Base-by-base conservation (phyloP, 1,140 invertebrate genomes). In the Diprion similis region DNA sequence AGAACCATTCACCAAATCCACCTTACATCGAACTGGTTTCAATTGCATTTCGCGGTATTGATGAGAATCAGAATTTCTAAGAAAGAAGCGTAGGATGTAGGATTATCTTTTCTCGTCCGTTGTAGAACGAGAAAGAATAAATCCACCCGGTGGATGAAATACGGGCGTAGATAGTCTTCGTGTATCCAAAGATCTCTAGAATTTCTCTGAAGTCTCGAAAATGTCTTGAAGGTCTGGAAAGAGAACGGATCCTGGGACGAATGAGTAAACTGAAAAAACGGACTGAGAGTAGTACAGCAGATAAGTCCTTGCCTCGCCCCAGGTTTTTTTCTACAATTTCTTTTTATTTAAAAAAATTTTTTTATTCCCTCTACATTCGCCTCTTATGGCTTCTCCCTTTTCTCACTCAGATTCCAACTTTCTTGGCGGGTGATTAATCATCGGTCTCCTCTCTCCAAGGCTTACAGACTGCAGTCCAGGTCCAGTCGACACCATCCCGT, bases 391-490 rank as follows among this genome's bases (percentile, higher is more conserved):
- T 84, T 74, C 76, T 80, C 70, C 76, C 37, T 68, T 18, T 19
- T 68, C 51, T 59, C 81, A 78, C 76, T 73, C 68, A 46, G 67
- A 51, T 71, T 46, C 70, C 72, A 47, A 69, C 66, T 78, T 78
- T 83, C 79, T 79, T 80, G 79, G 76, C 78, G 76, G 81, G 84
- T 83, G 82, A 87, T 85, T 86, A 83, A 86, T 87, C 86, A 86
- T 86, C 85, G 77, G 80, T 85, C 84, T 79, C 81, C 76, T 77
- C 78, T 78, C 81, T 84, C 73, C 74, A 65, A 71, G 66, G 76
- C 71, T 73, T 71, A 19, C 71, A 68, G 46, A 66, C 46, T 47
- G 73, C 74, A 75, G 76, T 68, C 73, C 73, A 69, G 76, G 76
- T 68, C 73, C 73, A 69, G 74, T 66, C 65, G 37, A 24, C 59